Conservation (phyloP, 2,888 invertebrate genomes). For the Drosophila antonietae region DNA sequence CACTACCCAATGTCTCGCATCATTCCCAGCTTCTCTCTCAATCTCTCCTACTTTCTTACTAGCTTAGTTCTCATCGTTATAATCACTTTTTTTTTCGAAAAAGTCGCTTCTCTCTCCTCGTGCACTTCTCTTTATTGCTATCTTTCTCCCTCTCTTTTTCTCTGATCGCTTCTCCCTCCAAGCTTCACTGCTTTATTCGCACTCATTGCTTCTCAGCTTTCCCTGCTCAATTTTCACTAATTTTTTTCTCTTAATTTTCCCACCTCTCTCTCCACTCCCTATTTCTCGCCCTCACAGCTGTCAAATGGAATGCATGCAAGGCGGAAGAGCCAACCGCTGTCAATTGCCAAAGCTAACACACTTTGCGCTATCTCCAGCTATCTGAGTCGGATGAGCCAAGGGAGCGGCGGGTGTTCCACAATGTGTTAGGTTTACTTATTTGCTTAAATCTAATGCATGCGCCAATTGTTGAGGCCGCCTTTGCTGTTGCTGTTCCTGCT, state of each 20-base stretch:
- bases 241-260: too few species aligned
- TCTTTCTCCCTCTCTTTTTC: background rate
- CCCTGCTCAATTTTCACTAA: too few species aligned
- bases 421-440: background rate
- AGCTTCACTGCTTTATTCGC: too few species aligned
- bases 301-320: slow-evolving; percentile 12
- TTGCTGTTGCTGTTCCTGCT: slow-evolving; percentile 15
- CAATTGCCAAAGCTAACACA: slow-evolving; percentile 65
- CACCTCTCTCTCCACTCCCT: background rate
- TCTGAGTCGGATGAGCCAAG: background rate
- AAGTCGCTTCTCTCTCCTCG: background rate
- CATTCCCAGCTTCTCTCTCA: background rate
- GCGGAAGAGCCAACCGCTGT: slow-evolving; percentile 58
- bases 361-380: slow-evolving; percentile 34
- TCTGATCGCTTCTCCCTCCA: background rate
- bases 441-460: slow-evolving; percentile 10
- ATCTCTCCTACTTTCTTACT: background rate
- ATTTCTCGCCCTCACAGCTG: background rate
- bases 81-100: background rate
- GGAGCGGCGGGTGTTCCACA: background rate
- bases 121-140: background rate
- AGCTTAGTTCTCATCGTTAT: too few species aligned
- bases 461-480: background rate
- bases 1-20: too few species aligned
- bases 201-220: too few species aligned